Evolutionary conservation across 2,888 invertebrate genomes (phyloP).

Genomic region (Troides oblongomaculatus): DNA sequence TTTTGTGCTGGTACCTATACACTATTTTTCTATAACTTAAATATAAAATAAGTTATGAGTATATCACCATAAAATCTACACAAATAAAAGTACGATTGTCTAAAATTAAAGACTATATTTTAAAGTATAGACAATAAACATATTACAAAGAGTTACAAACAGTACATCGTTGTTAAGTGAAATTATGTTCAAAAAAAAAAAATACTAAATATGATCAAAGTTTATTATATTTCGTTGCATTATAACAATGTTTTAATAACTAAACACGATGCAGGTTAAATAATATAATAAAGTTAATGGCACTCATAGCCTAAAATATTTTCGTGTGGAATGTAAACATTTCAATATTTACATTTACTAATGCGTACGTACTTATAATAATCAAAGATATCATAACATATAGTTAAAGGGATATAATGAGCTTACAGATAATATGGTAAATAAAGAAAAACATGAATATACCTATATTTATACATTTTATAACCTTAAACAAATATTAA

Average conservation of each 20-base stretch:
- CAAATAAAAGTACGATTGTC: not conserved
- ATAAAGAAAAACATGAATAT: constrained; percentile 22
- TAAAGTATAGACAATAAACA: constrained; percentile 25
- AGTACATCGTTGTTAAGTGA: constrained; percentile 50
- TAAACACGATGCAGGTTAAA: constrained; percentile 40
- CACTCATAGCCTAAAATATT: constrained; percentile 75
- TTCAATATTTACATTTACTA: constrained; percentile 28
- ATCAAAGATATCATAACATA: constrained; percentile 1
- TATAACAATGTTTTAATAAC: constrained; percentile 12
- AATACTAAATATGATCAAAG: not conserved
- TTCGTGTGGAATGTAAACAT: constrained; percentile 37
- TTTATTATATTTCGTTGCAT: constrained; percentile 15
- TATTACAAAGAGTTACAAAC: constrained; percentile 36
- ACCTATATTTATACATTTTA: constrained; percentile 27
- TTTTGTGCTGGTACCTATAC: no score
- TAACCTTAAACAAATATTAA: constrained; percentile 10
- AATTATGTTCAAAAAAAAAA: not conserved
- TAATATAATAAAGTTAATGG: constrained; percentile 66
- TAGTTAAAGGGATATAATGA: constrained; percentile 8
- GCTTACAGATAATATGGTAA: constrained; percentile 11
- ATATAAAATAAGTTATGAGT: no score
- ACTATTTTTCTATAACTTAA: no score
- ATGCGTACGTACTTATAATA: constrained; percentile 12
- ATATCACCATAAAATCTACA: no score
- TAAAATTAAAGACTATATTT: constrained; percentile 36